phyloP scores from a whole-genome alignment of 2,113 vertebrate genomes.

The Arothron firmamentum region DNA sequence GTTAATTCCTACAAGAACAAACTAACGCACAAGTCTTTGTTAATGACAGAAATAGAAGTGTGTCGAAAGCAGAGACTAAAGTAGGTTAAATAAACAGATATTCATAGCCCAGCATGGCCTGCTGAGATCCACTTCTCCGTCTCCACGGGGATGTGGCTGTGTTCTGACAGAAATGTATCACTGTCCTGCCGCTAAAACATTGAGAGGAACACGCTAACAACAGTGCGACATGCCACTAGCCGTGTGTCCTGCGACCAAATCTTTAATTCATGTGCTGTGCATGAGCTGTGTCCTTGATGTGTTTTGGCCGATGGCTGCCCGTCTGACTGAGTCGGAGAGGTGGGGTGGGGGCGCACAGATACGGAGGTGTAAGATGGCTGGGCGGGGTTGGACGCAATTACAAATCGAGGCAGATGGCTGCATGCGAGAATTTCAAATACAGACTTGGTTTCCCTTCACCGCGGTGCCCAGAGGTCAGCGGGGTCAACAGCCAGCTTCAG shows the following conservation, averaged over 20 bases:
- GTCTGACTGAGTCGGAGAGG: neutral
- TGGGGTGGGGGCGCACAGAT: neutral
- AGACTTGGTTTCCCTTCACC: constrained; percentile 50
- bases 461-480: constrained; percentile 25
- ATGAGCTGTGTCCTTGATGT: neutral
- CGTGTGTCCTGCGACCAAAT: constrained; percentile 35
- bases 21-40: constrained; percentile 31
- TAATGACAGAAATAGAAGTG: constrained; percentile 42
- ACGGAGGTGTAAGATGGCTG: neutral
- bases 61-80: constrained; percentile 39
- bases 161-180: constrained; percentile 45
- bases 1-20: constrained; percentile 53
- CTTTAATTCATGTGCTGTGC: constrained; percentile 50
- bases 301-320: constrained; percentile 33
- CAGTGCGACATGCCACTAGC: constrained; percentile 27
- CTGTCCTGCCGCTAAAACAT: constrained; percentile 42
- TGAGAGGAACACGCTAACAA: constrained; percentile 44
- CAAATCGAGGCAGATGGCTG: constrained; percentile 55
- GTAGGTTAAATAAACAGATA: constrained; percentile 52
- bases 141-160: constrained; percentile 43
- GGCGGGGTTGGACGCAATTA: constrained; percentile 20
- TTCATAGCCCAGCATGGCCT: constrained; percentile 39
- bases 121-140: constrained; percentile 20
- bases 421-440: constrained; percentile 46
- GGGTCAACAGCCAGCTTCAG: constrained; percentile 62